These are phyloP conservation scores for Anodontia alba DNA, from an alignment of 2,888 invertebrate species.

Conservation along the genomic window DNA sequence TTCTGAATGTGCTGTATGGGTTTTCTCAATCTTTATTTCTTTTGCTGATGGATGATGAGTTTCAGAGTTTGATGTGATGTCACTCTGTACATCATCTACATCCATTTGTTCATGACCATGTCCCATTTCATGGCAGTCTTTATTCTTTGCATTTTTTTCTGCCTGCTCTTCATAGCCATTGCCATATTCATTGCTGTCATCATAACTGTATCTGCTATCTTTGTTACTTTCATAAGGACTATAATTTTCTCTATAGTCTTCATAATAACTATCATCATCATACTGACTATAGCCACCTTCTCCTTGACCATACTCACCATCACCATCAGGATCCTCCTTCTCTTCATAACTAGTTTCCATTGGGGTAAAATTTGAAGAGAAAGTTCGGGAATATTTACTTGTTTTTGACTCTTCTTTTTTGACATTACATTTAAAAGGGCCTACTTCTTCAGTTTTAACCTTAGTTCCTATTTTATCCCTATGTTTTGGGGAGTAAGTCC, in stretches of 20 bases:
- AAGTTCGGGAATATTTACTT: background rate
- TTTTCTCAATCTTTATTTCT: background rate
- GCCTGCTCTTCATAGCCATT: background rate
- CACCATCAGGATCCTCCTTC: background rate
- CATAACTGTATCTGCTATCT: conserved; percentile 8
- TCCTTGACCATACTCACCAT: background rate
- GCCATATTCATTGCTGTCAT: background rate
- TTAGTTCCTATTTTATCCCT: conserved; percentile 38
- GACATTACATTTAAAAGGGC: conserved; percentile 2
- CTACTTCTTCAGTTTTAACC: conserved; percentile 34
- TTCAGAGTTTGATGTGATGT: background rate
- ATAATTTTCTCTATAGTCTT: conserved; percentile 17
- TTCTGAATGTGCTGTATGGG: background rate
- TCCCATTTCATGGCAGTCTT: background rate
- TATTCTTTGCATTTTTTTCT: background rate
- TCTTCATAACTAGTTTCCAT: conserved; percentile 44
- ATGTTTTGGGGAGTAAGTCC: conserved; percentile 31
- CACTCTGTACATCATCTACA: background rate
- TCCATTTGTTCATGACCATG: conserved; percentile 2
- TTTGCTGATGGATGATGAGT: background rate
- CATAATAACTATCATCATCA: background rate
- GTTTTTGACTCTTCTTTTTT: background rate
- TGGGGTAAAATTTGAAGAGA: conserved; percentile 36
- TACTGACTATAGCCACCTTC: conserved; percentile 2
- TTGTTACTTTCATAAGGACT: background rate